phyloP scores from a whole-genome alignment of 2,113 vertebrate genomes.

The Macquaria ambigua region DNA sequence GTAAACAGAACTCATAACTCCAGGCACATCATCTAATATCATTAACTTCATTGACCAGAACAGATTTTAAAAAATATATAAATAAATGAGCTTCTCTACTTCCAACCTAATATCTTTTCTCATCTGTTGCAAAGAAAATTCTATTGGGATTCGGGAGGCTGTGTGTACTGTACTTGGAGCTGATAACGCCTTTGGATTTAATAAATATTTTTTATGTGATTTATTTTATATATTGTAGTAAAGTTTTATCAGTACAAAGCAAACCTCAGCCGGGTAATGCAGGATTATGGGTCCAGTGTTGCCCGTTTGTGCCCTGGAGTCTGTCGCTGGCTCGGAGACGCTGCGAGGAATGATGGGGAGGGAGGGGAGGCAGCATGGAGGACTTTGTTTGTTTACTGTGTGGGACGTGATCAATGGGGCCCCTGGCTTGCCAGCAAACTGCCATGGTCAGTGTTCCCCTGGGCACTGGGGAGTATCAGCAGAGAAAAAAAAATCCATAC shows the following conservation, averaged over 20 bases:
- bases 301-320: conserved; percentile 35
- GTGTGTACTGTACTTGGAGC: conserved; percentile 17
- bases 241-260: conserved; percentile 68
- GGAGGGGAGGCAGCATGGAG: background rate
- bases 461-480: conserved; percentile 43
- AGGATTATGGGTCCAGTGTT: conserved; percentile 42
- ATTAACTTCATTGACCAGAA: conserved; percentile 8
- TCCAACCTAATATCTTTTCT: conserved; percentile 38
- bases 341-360: conserved; percentile 33
- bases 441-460: conserved; percentile 52
- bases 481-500: conserved; percentile 55
- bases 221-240: conserved; percentile 53
- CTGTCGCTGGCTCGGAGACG: conserved; percentile 20
- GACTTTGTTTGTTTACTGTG: conserved; percentile 56
- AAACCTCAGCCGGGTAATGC: conserved; percentile 42
- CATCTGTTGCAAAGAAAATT: conserved; percentile 31
- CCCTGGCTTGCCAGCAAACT: conserved; percentile 33
- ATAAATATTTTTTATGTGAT: conserved; percentile 62
- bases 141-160: conserved; percentile 20
- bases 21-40: conserved; percentile 8
- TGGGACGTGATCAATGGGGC: conserved; percentile 68
- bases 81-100: conserved; percentile 9
- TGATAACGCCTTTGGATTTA: conserved; percentile 50
- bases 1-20: conserved; percentile 11
- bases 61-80: conserved; percentile 5